phyloP scores from a whole-genome alignment of 2,113 vertebrate species.

The Hippocampus guttulatus region DNA sequence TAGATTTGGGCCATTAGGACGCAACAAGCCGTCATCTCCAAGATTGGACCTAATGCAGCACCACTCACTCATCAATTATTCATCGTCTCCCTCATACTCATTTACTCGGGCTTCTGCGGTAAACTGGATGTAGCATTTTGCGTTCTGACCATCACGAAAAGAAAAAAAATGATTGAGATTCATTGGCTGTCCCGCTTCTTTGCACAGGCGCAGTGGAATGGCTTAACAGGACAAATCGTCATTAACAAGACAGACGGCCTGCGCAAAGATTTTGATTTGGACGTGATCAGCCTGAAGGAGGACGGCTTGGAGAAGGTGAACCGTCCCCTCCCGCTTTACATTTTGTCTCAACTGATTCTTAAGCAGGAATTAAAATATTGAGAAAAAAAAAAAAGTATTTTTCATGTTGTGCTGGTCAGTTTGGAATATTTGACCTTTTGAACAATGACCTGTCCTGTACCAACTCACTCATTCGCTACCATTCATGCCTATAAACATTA shows the following conservation, averaged over 20 bases:
- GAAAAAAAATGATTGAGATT: constrained; percentile 4
- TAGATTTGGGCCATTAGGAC: constrained; percentile 30
- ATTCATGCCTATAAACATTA: too few species aligned
- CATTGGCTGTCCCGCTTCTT: constrained; percentile 17
- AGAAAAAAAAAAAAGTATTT: background rate
- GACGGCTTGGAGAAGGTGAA: constrained; percentile 95
- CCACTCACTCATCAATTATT: constrained; percentile 34
- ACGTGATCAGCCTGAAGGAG: constrained; percentile 96
- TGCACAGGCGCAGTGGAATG: constrained; percentile 87
- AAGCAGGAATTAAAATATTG: too few species aligned
- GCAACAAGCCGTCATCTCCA: background rate
- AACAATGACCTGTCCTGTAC: too few species aligned
- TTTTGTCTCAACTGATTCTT: background rate
- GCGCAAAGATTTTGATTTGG: constrained; percentile 94
- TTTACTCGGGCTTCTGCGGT: constrained; percentile 8
- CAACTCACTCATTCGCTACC: too few species aligned
- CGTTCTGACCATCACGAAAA: background rate
- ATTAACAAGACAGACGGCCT: constrained; percentile 94
- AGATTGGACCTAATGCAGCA: constrained; percentile 3
- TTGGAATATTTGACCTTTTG: too few species aligned
- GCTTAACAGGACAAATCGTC: constrained; percentile 89
- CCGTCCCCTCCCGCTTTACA: constrained; percentile 14
- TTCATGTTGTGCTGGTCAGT: background rate
- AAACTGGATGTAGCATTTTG: constrained; percentile 27
- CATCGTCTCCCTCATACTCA: constrained; percentile 12